Base-by-base conservation (phyloP, 2,888 invertebrate species). In the Pycnomerus fuliginosus region DNA sequence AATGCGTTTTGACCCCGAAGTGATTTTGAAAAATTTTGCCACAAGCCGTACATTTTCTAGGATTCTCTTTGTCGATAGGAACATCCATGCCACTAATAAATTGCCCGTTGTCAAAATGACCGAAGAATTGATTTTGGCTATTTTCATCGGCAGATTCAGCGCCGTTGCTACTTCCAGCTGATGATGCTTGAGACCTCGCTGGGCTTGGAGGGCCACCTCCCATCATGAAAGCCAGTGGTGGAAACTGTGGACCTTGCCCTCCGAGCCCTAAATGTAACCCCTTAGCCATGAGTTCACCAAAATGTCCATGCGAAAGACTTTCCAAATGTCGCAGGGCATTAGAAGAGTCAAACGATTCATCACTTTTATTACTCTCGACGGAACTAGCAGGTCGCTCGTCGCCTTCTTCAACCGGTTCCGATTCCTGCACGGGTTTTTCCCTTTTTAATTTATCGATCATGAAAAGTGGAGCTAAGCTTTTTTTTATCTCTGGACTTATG, bases 11-110 rank as follows among this genome's bases (percentile, higher is more conserved):
- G 14, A 95, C 84, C 33, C 90, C 88, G 67, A 93, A 94, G 61
- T 91, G 87, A 67, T 93, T 96, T 71, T 90, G 92, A 72, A 95
- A 96, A 64, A 89, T 80, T 73, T 94, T 93, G 3, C 90, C 91
- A 70, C 97, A 97, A 17, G 90, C 90, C 2, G 90, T 85, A 72
- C 96, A 97, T 58, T 88, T 84, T 22, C 90, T 78, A 0, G 95
- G 94, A 70, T 95, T 93, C 56, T 94, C 93, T 64, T 87, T 87
- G 68, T 95, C 93, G 43, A 93, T 82, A 20, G 95, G 94, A 40
- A 94, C 87, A 62, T 94, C 92, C 60, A 83, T 81, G 7, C 84
- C 84, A 55, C 77, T 78, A 43, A 85, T 79, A 62, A 87, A 85
- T 43, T 83, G 82, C 1, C 85, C 87, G 63, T 82, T 84, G 57